Percentiles rank a stretch among this genome's conserved stretches.
Conservation (phyloP, 2,113 vertebrate genomes). For the Stictonetta naevosa region DNA sequence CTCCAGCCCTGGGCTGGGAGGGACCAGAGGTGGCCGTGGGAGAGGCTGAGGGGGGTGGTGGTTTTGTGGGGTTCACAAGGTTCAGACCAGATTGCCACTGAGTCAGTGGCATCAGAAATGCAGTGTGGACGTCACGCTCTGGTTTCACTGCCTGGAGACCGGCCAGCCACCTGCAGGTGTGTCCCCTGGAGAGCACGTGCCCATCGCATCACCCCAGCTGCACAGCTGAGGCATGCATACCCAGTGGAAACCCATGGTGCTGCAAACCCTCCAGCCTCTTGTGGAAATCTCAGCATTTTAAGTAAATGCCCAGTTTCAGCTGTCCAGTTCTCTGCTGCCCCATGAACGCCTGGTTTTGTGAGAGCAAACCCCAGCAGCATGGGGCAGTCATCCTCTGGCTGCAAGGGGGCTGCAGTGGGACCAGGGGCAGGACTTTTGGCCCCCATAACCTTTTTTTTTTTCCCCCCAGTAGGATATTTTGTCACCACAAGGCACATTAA, state of each 20-base stretch:
- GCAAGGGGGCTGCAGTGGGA: not conserved
- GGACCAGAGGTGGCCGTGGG: not conserved
- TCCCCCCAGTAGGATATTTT: not conserved
- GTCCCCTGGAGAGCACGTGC: not conserved
- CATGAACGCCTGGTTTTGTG: not conserved
- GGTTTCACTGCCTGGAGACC: not conserved
- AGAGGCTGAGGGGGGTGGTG: not conserved
- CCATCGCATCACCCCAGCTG: fast-evolving
- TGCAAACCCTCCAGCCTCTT: not conserved
- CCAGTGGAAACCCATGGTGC: not conserved
- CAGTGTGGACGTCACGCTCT: fast-evolving
- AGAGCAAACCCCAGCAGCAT: not conserved
- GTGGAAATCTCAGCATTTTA: not conserved
- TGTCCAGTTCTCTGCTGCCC: not conserved
- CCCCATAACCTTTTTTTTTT: not conserved
- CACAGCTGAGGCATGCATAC: fast-evolving
- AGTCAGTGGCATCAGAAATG: not conserved
- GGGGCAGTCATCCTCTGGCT: not conserved
- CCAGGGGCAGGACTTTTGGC: not conserved
- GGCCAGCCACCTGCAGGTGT: not conserved
- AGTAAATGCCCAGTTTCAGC: not conserved
- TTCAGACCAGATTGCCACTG: not conserved
- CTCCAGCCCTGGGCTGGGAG: not conserved
- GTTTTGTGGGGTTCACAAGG: not conserved
- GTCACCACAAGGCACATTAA: not conserved